Evolutionary conservation across 2,113 vertebrate species (phyloP), one percentile per base, ranked within the genome.

Genomic region (Maccullochella peelii): DNA sequence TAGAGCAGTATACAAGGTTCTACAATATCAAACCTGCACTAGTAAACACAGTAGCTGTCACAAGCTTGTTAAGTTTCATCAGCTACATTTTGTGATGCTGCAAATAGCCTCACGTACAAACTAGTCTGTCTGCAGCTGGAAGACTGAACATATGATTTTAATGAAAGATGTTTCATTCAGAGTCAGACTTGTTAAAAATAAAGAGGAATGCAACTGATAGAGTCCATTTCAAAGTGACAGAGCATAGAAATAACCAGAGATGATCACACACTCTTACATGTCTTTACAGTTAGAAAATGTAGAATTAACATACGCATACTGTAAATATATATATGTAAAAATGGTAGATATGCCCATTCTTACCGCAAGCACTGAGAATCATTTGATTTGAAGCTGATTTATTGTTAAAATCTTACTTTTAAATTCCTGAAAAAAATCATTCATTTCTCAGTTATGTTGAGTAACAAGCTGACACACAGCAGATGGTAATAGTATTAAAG

Each of bases 101-200:
- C 23, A 71, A 71, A 80, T n/a, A 58, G 21, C 52, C 23, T 5
- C 0, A 8, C 21, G n/a, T 61, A 33, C 6, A 68, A n/a, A 14
- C 63, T 55, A 82, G 36, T 68, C 12, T 52, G 42, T 33, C 54
- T 69, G 20, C 49, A 49, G 55, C 52, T 77, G 72, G 27, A 49
- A 65, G 25, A 70, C 25, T 58, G 14, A 36, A 58, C 23, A 59
- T 18, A 20, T 5, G 33, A 38, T 33, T 77, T 68, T 27, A 63
- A 79, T 54, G 14, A 65, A 20, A 15, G 8, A 20, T n/a, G 47
- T 57, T 57, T 81, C 15, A 74, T 58, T 57, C 8, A 50, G 9
- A 38, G 30, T 40, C 54, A 30, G n/a, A 50, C 10, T 47, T 66
- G 21, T 55, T 36, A 59, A n/a, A 44, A 27, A 62, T 62, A 75